Conservation (phyloP, 2,888 invertebrate species). For the Netelia melanura region DNA sequence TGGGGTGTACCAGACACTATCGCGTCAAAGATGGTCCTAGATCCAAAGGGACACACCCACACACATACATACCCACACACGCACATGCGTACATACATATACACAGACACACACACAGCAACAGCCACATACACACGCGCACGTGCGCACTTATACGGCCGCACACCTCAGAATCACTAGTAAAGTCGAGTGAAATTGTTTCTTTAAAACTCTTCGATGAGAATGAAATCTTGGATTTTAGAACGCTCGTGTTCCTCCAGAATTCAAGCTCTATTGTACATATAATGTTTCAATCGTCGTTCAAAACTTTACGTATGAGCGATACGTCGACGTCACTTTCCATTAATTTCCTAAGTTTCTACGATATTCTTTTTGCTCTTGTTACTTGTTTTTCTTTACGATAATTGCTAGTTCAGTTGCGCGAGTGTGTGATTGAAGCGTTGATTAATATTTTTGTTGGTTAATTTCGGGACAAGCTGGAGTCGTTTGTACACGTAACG, state of each 20-base stretch:
- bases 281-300: conserved; percentile 56
- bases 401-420: conserved; percentile 13
- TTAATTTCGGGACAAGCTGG: conserved; percentile 56
- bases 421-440: conserved; percentile 16
- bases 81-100: neutral
- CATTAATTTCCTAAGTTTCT: conserved; percentile 76
- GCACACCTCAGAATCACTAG: conserved; percentile 25
- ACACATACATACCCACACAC: neutral
- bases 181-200: conserved; percentile 33
- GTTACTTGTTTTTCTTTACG: conserved; percentile 23
- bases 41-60: conserved; percentile 16
- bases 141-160: neutral
- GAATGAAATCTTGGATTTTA: conserved; percentile 13
- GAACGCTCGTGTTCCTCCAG: conserved; percentile 51
- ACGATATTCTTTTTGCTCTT: conserved; percentile 59
- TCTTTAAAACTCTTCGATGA: conserved; percentile 35
- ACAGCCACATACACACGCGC: conserved; percentile 8
- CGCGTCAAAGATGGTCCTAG: conserved; percentile 41
- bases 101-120: conserved; percentile 14
- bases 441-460: conserved; percentile 4
- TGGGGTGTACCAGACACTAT: conserved; percentile 13
- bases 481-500: conserved; percentile 38
- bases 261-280: conserved; percentile 56
- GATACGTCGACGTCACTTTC: conserved; percentile 71
- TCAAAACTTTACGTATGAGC: conserved; percentile 48